A percentile compares a stretch with the other conserved stretches of the same genome.
phyloP scores from a whole-genome alignment of 2,797 vertebrate species.

The Chelon auratus region DNA sequence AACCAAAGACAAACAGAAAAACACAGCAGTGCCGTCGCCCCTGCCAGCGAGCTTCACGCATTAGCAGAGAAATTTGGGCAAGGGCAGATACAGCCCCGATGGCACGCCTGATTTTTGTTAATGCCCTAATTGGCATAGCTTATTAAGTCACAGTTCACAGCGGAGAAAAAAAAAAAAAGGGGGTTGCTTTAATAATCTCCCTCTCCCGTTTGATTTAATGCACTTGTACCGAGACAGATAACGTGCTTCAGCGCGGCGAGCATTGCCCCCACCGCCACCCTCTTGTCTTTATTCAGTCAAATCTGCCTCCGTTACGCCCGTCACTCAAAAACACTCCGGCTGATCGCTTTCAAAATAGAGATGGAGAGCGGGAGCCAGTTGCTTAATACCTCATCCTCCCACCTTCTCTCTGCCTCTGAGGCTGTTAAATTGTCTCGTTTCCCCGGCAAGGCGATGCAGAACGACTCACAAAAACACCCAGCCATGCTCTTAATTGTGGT shows the following conservation, averaged over 20 bases:
- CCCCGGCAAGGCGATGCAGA: slow-evolving; percentile 73
- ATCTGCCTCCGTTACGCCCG: slow-evolving; percentile 82
- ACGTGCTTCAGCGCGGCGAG: slow-evolving; percentile 60
- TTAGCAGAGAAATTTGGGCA: slow-evolving; percentile 75
- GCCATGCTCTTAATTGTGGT: slow-evolving; percentile 83
- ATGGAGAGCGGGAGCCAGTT: slow-evolving; percentile 75
- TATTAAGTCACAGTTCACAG: slow-evolving; percentile 84
- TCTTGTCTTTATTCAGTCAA: slow-evolving; percentile 83
- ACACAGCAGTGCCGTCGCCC: slow-evolving; percentile 19
- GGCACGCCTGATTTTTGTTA: slow-evolving; percentile 81
- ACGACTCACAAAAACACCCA: slow-evolving; percentile 73
- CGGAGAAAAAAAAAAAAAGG: slow-evolving; percentile 49
- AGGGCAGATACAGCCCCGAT: slow-evolving; percentile 75
- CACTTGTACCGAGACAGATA: slow-evolving; percentile 80
- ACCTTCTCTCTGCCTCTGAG: slow-evolving; percentile 62
- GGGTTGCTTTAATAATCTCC: slow-evolving; percentile 82
- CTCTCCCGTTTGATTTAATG: slow-evolving; percentile 81
- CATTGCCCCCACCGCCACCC: slow-evolving; percentile 68
- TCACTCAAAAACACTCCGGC: slow-evolving; percentile 77
- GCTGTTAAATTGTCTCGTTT: slow-evolving; percentile 79
- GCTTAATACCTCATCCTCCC: slow-evolving; percentile 74
- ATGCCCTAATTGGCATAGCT: slow-evolving; percentile 80
- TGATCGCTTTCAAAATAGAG: slow-evolving; percentile 83
- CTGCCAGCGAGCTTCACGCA: slow-evolving; percentile 68
- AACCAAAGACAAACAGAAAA: slow-evolving; percentile 44